These are phyloP conservation scores for Percina caprodes DNA, from an alignment of 2,113 vertebrate species.

Conservation along the genomic window DNA sequence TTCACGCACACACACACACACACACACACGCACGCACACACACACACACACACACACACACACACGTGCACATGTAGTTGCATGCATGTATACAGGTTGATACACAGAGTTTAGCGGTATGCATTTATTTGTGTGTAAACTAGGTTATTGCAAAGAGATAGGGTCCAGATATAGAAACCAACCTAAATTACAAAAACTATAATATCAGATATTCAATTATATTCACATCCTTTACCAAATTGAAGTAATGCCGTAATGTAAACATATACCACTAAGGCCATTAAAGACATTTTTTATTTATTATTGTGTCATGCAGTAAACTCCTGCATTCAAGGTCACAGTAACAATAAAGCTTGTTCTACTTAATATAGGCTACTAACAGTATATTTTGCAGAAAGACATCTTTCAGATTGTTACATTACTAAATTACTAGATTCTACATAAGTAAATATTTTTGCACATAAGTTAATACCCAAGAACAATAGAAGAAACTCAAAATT, in stretches of 20 bases:
- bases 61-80: neutral
- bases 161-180: neutral
- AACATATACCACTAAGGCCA: neutral
- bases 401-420: neutral
- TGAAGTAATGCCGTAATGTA: neutral
- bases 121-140: neutral
- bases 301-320: neutral
- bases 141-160: neutral
- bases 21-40: neutral
- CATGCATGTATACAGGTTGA: neutral
- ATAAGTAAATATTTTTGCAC: neutral
- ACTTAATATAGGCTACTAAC: neutral
- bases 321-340: neutral
- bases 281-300: too few species aligned
- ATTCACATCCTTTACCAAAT: neutral
- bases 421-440: neutral
- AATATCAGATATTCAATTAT: neutral
- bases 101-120: slow-evolving; percentile 1
- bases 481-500: neutral
- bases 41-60: neutral
- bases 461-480: too few species aligned
- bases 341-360: neutral
- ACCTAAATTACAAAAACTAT: neutral
- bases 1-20: too few species aligned
- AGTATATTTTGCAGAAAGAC: neutral